Base-by-base conservation (phyloP, 2,888 invertebrate species). In the Archaeoteleia sp. region DNA sequence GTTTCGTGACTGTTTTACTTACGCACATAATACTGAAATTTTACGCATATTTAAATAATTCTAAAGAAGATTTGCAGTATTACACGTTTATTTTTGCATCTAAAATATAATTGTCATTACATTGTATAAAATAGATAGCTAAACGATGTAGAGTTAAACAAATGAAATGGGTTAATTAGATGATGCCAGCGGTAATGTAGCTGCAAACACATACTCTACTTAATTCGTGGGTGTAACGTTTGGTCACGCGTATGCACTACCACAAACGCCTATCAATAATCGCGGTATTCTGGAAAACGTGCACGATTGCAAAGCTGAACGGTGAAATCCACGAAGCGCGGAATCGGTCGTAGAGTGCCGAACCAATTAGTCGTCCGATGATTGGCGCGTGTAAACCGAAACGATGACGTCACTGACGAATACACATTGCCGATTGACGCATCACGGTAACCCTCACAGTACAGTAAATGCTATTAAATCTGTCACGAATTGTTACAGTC, bases 351-450 rank as follows among this genome's bases (percentile, higher is more conserved):
- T 75, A 78, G 80, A 78, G 77, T 78, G 77, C 77, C 77, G 77
- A 29, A 80, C 79, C 82, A 84, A 84, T 84, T 84, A 84, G 84
- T 78, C 74, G 75, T 74, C 72, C 78, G 82, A 83, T 82, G 82
- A 82, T 84, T 83, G 83, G 80, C 80, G 81, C 81, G 81, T 81
- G 82, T 82, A 78, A 78, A 79, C 78, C 78, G 75, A 78, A 78
- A 76, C 79, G 79, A 80, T 81, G 82, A 82, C 81, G 82, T 82
- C 78, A 79, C 75, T 74, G 77, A 74, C 74, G 76, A 76, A 75
- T 63, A 55, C 55, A 63, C 73, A 51, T 43, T 17, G 17, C 30
- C 39, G 25, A 42, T 30, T 27, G 43, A 34, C 53, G 54, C 49
- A 58, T 49, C 54, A 51, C 13, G 35, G 53, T 60, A 37, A 40